These are phyloP conservation scores for Myotis pilosus DNA, from an alignment of 2,797 vertebrate species.

Conservation along the genomic window DNA sequence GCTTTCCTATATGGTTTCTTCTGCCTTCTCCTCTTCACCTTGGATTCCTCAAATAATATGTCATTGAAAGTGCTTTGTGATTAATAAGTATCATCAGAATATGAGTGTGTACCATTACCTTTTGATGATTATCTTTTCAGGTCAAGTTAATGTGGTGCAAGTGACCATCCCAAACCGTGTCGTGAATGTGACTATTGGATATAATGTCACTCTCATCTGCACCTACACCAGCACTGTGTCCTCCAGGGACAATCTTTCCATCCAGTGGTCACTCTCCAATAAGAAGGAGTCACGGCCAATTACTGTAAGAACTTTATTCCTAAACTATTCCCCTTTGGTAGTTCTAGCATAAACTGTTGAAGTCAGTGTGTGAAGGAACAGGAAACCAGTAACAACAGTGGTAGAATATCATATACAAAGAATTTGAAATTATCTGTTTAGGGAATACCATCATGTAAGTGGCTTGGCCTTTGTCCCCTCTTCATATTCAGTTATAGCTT, in stretches of 20 bases:
- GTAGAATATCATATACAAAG: not conserved
- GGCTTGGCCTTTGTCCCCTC: not conserved
- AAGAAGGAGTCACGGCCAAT: constrained; percentile 65
- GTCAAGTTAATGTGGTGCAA: constrained; percentile 60
- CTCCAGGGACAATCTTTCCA: constrained; percentile 60
- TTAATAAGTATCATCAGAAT: not conserved
- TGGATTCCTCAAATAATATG: not conserved
- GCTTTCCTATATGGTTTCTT: not conserved
- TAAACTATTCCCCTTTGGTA: not conserved
- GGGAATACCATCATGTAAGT: constrained; percentile 22
- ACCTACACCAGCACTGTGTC: constrained; percentile 63
- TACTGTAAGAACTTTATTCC: constrained; percentile 79
- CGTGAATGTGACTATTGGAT: constrained; percentile 81
- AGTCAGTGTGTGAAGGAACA: not conserved
- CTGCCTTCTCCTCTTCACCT: not conserved
- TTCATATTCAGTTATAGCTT: constrained; percentile 22
- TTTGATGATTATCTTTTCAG: constrained; percentile 76
- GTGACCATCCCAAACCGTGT: constrained; percentile 79
- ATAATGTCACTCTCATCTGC: constrained; percentile 81
- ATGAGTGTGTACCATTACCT: constrained; percentile 7
- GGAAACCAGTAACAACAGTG: not conserved
- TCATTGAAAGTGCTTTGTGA: not conserved
- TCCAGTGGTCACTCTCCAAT: constrained; percentile 85
- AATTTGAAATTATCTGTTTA: constrained; percentile 41
- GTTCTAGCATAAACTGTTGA: constrained; percentile 31